phyloP scores from a whole-genome alignment of 2,888 invertebrate species.

The Acrobasis suavella region DNA sequence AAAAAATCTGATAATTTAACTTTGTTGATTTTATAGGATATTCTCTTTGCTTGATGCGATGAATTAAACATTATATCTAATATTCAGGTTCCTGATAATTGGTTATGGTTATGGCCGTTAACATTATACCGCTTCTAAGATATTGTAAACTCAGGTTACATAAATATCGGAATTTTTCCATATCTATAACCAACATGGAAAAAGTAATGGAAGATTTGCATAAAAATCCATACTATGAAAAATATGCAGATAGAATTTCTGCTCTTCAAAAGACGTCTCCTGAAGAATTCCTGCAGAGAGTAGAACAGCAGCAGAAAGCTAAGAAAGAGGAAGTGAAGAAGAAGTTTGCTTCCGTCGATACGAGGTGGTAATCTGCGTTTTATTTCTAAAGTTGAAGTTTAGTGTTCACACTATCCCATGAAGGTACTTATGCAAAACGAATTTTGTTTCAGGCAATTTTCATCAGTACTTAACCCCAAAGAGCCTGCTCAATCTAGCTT shows the following conservation, averaged over 20 bases:
- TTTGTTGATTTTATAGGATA: background rate
- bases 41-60: background rate
- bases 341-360: constrained; percentile 63
- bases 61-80: no score
- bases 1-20: no score
- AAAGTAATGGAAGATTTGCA: constrained; percentile 81
- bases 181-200: constrained; percentile 62
- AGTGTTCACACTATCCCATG: no score
- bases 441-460: constrained; percentile 77
- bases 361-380: constrained; percentile 48
- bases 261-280: constrained; percentile 88
- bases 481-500: constrained; percentile 47
- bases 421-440: no score
- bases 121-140: background rate
- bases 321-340: constrained; percentile 57
- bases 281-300: constrained; percentile 86
- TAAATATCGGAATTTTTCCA: constrained; percentile 47
- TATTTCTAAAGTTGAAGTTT: no score
- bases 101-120: background rate
- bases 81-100: background rate
- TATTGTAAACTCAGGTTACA: background rate
- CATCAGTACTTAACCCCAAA: constrained; percentile 86
- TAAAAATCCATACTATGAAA: constrained; percentile 90
- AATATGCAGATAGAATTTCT: constrained; percentile 90
- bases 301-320: constrained; percentile 78